Evolutionary conservation across 2,888 invertebrate genomes (phyloP).

Genomic region (Yponomeuta evonymella): DNA sequence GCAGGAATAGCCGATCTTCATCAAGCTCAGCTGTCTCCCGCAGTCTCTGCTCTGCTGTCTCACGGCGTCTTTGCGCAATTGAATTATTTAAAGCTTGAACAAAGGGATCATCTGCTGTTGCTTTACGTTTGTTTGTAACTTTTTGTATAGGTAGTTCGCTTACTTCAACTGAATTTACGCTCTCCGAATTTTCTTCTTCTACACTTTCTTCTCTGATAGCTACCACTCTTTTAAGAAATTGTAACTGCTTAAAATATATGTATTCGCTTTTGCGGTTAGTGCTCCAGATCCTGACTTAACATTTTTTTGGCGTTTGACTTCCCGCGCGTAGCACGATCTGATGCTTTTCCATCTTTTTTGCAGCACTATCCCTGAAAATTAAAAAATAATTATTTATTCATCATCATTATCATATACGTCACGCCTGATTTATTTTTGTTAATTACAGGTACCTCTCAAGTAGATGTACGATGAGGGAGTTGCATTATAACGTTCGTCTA

Average conservation of each 20-base stretch:
- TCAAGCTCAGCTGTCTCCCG: slow-evolving; percentile 14
- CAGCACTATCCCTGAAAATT: slow-evolving; percentile 24
- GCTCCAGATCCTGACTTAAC: slow-evolving; percentile 24
- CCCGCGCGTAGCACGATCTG: slow-evolving; percentile 25
- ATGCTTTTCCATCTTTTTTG: slow-evolving; percentile 30
- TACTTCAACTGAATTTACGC: slow-evolving; percentile 5
- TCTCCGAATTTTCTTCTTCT: background rate
- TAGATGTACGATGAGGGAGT: slow-evolving; percentile 17
- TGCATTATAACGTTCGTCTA: slow-evolving; percentile 22
- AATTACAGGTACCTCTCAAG: slow-evolving; percentile 22
- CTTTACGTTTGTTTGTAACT: slow-evolving; percentile 20
- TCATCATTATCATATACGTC: slow-evolving; percentile 13
- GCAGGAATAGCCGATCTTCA: slow-evolving; percentile 25
- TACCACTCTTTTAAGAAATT: slow-evolving; percentile 26
- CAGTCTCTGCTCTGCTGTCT: slow-evolving; percentile 21
- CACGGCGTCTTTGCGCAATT: slow-evolving; percentile 24
- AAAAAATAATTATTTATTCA: slow-evolving; percentile 16
- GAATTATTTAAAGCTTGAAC: slow-evolving; percentile 24
- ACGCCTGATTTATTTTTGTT: slow-evolving; percentile 17
- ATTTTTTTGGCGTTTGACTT: slow-evolving; percentile 25
- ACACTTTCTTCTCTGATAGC: slow-evolving; percentile 19
- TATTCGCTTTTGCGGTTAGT: slow-evolving; percentile 23
- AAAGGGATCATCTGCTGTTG: slow-evolving; percentile 23
- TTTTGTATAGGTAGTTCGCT: slow-evolving; percentile 7
- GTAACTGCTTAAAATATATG: slow-evolving; percentile 27